These are phyloP conservation scores for Neopelma chrysocephalum DNA, from an alignment of 2,797 vertebrate species.

Conservation along the genomic window DNA sequence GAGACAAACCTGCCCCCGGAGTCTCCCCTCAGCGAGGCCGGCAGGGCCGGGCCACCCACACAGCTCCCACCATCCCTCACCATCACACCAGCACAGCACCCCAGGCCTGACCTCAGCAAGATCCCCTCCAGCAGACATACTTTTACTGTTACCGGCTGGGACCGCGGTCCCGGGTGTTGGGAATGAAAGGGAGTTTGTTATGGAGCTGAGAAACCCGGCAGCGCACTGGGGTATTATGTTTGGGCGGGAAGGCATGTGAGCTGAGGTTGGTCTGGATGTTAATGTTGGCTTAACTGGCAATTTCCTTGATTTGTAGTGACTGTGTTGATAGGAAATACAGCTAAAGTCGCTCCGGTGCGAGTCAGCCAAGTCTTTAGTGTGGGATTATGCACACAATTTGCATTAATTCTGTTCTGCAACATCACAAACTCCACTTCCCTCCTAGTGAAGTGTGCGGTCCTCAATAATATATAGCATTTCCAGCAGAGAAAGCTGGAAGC, in stretches of 20 bases:
- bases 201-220: slow-evolving; percentile 34
- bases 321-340: slow-evolving; percentile 70
- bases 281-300: slow-evolving; percentile 60
- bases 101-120: slow-evolving; percentile 41
- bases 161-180: neutral
- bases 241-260: slow-evolving; percentile 53
- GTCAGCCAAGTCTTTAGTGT: slow-evolving; percentile 51
- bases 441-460: slow-evolving; percentile 55
- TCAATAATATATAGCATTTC: slow-evolving; percentile 33
- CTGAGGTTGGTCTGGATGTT: slow-evolving; percentile 60
- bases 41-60: slow-evolving; percentile 38
- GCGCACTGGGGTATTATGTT: slow-evolving; percentile 51
- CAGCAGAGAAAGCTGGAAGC: slow-evolving; percentile 41
- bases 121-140: slow-evolving; percentile 53
- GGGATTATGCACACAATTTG: slow-evolving; percentile 58
- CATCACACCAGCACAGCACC: neutral
- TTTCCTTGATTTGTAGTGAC: slow-evolving; percentile 67
- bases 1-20: neutral
- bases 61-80: neutral
- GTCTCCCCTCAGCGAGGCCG: neutral
- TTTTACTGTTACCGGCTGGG: slow-evolving; percentile 28
- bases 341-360: slow-evolving; percentile 45
- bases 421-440: slow-evolving; percentile 51
- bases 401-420: slow-evolving; percentile 58
- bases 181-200: slow-evolving; percentile 55